phyloP scores from a whole-genome alignment of 2,888 invertebrate species.

The Platycheirus rosarum region DNA sequence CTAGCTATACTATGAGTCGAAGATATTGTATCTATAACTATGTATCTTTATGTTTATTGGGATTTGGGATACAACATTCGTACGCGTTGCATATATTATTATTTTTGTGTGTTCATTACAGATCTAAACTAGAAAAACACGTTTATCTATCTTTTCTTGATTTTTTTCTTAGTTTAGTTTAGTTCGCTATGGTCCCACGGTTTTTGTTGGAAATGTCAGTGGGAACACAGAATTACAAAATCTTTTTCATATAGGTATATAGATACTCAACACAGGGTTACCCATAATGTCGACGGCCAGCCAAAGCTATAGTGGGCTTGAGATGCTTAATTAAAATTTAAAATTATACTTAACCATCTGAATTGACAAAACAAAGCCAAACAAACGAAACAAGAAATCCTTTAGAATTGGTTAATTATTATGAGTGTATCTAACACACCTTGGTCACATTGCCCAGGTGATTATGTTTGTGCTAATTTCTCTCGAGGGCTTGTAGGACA shows the following conservation, averaged over 20 bases:
- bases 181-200: conserved; percentile 58
- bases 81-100: conserved; percentile 58
- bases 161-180: too few species aligned
- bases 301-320: conserved; percentile 3
- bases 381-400: conserved; percentile 11
- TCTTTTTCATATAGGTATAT: conserved; percentile 18
- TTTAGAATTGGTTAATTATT: conserved; percentile 49
- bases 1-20: conserved; percentile 20
- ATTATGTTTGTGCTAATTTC: conserved; percentile 51
- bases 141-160: too few species aligned
- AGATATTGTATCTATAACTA: conserved; percentile 42
- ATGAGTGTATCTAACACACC: conserved; percentile 25
- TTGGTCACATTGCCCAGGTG: conserved; percentile 23
- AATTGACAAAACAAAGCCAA: conserved; percentile 37
- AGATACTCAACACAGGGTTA: conserved; percentile 33
- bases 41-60: conserved; percentile 22
- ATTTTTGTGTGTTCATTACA: conserved; percentile 26
- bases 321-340: conserved; percentile 30
- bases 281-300: background rate
- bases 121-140: conserved; percentile 64
- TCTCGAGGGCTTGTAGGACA: conserved; percentile 18
- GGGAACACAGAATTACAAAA: conserved; percentile 64
- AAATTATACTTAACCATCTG: conserved; percentile 46
- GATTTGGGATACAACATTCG: conserved; percentile 28
- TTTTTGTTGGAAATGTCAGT: conserved; percentile 56